Evolutionary conservation across 1,140 invertebrate species (phyloP).

Genomic region (Orussus abietinus): DNA sequence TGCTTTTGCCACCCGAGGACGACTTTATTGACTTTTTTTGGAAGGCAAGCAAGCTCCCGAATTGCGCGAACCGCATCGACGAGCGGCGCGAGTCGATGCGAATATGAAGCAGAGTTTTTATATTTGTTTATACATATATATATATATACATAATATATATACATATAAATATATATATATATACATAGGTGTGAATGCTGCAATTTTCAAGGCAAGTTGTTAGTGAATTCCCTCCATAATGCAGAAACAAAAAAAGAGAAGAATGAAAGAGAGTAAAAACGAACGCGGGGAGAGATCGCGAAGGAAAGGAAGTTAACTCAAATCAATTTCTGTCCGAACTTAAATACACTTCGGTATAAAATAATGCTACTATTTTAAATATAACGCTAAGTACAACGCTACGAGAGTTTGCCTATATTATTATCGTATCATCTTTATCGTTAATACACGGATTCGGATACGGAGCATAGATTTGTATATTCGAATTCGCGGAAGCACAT

Average conservation of each 20-base stretch:
- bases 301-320: slow-evolving; percentile 28
- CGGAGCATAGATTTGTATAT: slow-evolving; percentile 45
- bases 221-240: slow-evolving; percentile 53
- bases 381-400: slow-evolving; percentile 50
- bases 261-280: slow-evolving; percentile 16
- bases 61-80: background rate
- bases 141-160: no score
- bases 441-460: slow-evolving; percentile 21
- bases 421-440: slow-evolving; percentile 29
- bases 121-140: slow-evolving; percentile 48
- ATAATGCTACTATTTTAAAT: slow-evolving; percentile 50
- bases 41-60: no score
- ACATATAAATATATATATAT: slow-evolving; percentile 4
- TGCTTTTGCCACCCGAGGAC: background rate
- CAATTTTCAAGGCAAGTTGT: slow-evolving; percentile 44
- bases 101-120: slow-evolving; percentile 37
- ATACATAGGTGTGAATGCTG: slow-evolving; percentile 32
- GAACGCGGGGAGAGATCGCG: background rate
- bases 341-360: slow-evolving; percentile 38
- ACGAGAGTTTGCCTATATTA: slow-evolving; percentile 45
- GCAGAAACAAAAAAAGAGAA: slow-evolving; percentile 35
- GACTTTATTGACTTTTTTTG: background rate
- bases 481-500: slow-evolving; percentile 37
- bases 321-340: slow-evolving; percentile 45
- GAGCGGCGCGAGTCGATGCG: slow-evolving; percentile 1